Conservation (phyloP, 2,797 vertebrate genomes). For the Phalanger gymnotis region DNA sequence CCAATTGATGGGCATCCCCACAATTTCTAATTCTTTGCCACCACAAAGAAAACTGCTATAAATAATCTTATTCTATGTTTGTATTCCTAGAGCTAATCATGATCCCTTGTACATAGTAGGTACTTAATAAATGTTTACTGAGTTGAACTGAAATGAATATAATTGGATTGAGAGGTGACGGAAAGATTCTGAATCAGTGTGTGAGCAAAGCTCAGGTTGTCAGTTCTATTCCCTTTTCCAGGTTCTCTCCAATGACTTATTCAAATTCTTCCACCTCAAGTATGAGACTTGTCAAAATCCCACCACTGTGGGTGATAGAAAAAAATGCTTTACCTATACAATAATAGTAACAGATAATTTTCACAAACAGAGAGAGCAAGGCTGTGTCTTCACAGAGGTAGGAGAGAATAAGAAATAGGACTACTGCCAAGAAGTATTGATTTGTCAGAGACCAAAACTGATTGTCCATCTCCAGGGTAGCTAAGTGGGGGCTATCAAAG, state of each 20-base stretch:
- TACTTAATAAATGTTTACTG: not conserved
- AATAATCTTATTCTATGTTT: not conserved
- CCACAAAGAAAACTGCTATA: not conserved
- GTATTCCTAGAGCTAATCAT: not conserved
- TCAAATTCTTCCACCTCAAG: not conserved
- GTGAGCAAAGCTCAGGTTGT: not conserved
- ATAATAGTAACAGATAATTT: not conserved
- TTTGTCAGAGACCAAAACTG: conserved; percentile 27
- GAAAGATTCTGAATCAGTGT: not conserved
- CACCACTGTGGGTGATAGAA: not conserved
- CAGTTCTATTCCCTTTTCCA: not conserved
- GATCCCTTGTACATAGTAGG: not conserved
- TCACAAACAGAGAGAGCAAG: not conserved
- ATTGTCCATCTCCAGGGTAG: conserved; percentile 41
- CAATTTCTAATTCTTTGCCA: not conserved
- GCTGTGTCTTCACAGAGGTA: not conserved
- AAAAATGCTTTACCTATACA: not conserved
- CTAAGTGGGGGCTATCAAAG: not conserved
- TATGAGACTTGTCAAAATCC: not conserved
- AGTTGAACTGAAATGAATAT: not conserved
- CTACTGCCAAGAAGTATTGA: conserved; percentile 21
- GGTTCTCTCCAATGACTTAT: not conserved
- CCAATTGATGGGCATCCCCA: not conserved
- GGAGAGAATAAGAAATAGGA: not conserved
- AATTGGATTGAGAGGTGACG: not conserved